Base-by-base conservation (phyloP, 2,888 invertebrate genomes). In the Xylophagus ater region DNA sequence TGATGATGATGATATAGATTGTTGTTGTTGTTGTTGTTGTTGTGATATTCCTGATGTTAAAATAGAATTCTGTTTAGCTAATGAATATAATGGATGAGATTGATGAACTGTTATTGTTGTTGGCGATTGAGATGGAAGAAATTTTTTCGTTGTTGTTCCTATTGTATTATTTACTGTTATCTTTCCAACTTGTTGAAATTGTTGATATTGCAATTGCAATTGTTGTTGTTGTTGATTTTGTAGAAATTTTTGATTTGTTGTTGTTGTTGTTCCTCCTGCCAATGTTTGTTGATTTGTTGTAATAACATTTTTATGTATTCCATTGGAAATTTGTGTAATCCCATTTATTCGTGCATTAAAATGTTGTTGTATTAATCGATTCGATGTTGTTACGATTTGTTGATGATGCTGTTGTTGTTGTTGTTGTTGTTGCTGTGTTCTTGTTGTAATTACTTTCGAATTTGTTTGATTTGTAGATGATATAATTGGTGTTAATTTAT, bases 161-260 rank as follows among this genome's bases (percentile, higher is more conserved):
- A 13, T 23, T 7, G 13, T 17, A 18, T 17, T 28, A n/a, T 18
- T 18, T 8, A 8, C 23, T 4, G 12, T 23, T 20, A 33, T 21
- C 28, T 26, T 17, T 14, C 14, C 12, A 21, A 7, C 32, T 33
- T 21, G 25, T 29, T n/a, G n/a, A n/a, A n/a, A n/a, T n/a, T n/a
- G 28, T n/a, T 15, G 36, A 32, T 36, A 43, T 33, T 40, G 42
- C 8, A 30, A 29, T 30, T 57, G 54, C 39, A 58, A 57, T 40
- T 54, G 53, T 35, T 58, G 56, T 23, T 56, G 35, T 31, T 39
- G 34, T 18, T 15, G 28, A 8, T 9, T 29, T 55, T 49, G 56
- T 53, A 41, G 55, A 55, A 35, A 58, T 50, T 47, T 43, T 49
- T 37, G 39, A 49, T 48, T 44, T 47, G 43, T 37, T 49, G 51